Percentiles rank a stretch among this genome's conserved stretches.
These are phyloP conservation scores for Grapholita molesta DNA, from an alignment of 1,140 invertebrate species.

Conservation along the genomic window DNA sequence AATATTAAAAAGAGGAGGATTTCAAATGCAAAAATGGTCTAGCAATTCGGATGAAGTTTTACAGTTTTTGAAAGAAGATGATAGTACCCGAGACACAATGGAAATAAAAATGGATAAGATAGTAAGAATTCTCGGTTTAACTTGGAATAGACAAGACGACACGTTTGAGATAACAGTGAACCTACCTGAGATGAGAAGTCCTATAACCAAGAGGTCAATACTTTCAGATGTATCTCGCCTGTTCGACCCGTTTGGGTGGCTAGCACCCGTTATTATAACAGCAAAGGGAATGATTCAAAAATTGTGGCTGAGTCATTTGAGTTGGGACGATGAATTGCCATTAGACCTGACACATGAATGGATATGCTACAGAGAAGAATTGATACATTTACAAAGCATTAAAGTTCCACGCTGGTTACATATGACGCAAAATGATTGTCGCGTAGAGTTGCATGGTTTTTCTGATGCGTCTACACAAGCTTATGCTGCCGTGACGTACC, in stretches of 20 bases:
- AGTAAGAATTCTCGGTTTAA: slow-evolving; percentile 35
- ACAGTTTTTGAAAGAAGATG: slow-evolving; percentile 18
- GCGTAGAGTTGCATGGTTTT: slow-evolving; percentile 40
- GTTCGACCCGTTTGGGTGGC: slow-evolving; percentile 53
- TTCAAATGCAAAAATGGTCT: slow-evolving; percentile 63
- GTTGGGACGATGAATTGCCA: slow-evolving; percentile 55
- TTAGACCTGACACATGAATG: slow-evolving; percentile 28
- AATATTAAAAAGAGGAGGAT: slow-evolving; percentile 40
- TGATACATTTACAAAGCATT: slow-evolving; percentile 31
- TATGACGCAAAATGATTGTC: slow-evolving; percentile 15
- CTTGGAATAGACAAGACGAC: slow-evolving; percentile 32
- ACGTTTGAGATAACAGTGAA: slow-evolving; percentile 33
- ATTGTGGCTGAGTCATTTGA: slow-evolving; percentile 41
- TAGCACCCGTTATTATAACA: slow-evolving; percentile 48
- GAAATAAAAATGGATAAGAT: slow-evolving; percentile 34
- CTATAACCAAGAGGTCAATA: slow-evolving; percentile 40
- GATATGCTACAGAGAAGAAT: slow-evolving; percentile 27
- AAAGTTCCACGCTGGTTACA: slow-evolving; percentile 29
- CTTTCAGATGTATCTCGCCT: slow-evolving; percentile 51
- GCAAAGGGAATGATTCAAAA: slow-evolving; percentile 60
- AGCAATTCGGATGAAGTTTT: slow-evolving; percentile 36
- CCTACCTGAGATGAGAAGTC: slow-evolving; percentile 23
- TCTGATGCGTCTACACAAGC: slow-evolving; percentile 37
- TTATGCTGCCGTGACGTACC: slow-evolving; percentile 36
- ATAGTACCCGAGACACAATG: not conserved